phyloP scores from a whole-genome alignment of 2,113 vertebrate genomes.

The Pogona vitticeps region DNA sequence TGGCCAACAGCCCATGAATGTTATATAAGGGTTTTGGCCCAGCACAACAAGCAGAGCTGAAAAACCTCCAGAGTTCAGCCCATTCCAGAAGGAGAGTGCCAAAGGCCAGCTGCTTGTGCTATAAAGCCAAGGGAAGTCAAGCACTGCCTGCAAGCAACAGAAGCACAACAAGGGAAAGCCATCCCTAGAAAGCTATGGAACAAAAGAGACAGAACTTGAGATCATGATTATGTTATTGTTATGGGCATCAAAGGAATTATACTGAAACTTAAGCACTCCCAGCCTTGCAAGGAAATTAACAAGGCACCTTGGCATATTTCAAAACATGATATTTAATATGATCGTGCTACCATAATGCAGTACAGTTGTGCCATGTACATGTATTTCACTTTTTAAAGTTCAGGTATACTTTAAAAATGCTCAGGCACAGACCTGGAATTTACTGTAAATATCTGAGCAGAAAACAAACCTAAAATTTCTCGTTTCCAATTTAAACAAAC shows the following conservation, averaged over 20 bases:
- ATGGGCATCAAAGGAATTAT: neutral
- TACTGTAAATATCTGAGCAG: too few species aligned
- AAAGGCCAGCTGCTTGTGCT: slow-evolving; percentile 56
- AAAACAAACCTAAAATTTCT: too few species aligned
- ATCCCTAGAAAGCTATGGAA: slow-evolving; percentile 58
- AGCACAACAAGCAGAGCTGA: slow-evolving; percentile 34
- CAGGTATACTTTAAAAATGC: too few species aligned
- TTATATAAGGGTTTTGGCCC: slow-evolving; percentile 74
- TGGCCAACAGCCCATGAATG: slow-evolving; percentile 64
- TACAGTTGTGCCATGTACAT: too few species aligned
- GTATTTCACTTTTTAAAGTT: too few species aligned
- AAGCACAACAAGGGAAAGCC: slow-evolving; percentile 9
- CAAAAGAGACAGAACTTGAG: neutral
- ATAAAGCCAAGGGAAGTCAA: slow-evolving; percentile 46
- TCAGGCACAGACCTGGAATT: too few species aligned
- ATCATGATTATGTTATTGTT: neutral
- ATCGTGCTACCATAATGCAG: too few species aligned
- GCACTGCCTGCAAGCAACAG: slow-evolving; percentile 24
- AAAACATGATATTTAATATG: too few species aligned
- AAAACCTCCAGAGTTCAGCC: slow-evolving; percentile 29
- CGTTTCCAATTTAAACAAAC: too few species aligned
- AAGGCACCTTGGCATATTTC: neutral
- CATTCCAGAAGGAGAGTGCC: slow-evolving; percentile 14
- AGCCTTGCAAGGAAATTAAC: neutral
- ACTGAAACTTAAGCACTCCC: neutral